phyloP scores from a whole-genome alignment of 2,113 vertebrate species.

The Gasterosteus aculeatus region DNA sequence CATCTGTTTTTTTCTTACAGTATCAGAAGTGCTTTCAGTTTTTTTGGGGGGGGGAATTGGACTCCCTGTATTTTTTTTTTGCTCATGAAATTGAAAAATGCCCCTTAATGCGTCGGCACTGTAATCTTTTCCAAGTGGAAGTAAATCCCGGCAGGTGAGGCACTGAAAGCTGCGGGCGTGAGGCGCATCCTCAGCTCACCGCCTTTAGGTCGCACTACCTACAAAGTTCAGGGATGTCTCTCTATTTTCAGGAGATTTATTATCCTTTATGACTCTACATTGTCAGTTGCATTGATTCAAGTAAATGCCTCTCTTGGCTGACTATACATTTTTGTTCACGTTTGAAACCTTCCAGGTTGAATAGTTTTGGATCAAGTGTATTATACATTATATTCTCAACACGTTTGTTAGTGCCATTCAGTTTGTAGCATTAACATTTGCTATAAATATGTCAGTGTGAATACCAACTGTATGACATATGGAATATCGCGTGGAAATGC shows the following conservation, averaged over 20 bases:
- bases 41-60: conserved; percentile 19
- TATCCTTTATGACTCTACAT: not conserved
- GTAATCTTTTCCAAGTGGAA: not conserved
- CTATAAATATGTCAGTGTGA: conserved; percentile 1
- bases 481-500: not conserved
- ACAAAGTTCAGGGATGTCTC: conserved; percentile 5
- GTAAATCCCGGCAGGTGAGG: conserved; percentile 1
- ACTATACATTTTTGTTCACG: not conserved
- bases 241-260: conserved; percentile 2
- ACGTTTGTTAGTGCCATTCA: conserved; percentile 25
- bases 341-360: not conserved
- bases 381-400: conserved; percentile 16
- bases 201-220: not conserved
- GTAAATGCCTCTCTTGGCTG: conserved; percentile 3
- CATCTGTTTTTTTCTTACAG: conserved; percentile 24
- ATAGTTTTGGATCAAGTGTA: conserved; percentile 17
- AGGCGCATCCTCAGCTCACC: conserved; percentile 7
- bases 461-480: not conserved
- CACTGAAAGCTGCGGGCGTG: not conserved
- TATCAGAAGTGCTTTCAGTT: not conserved
- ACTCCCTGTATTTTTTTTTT: not conserved
- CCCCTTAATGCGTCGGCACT: not conserved
- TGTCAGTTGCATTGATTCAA: not conserved
- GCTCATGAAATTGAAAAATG: not conserved
- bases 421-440: conserved; percentile 37